A percentile compares a stretch with the other conserved stretches of the same genome.
Evolutionary conservation across 2,888 invertebrate genomes (phyloP).

Genomic region (Salticus scenicus): DNA sequence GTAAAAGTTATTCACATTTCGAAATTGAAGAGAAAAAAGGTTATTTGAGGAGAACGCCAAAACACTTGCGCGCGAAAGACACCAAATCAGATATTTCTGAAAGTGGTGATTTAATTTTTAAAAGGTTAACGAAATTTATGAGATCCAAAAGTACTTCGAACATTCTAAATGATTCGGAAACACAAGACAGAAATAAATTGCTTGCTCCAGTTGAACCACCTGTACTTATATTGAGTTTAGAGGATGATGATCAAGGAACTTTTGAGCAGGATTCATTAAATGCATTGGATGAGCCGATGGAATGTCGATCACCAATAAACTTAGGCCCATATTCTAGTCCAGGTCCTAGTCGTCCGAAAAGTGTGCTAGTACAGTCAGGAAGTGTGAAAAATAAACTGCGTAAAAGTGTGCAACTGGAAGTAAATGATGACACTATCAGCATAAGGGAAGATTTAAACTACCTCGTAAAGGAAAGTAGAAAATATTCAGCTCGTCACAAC

Average conservation of each 20-base stretch:
- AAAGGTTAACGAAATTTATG: background rate
- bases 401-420: conserved; percentile 37
- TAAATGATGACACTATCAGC: background rate
- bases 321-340: background rate
- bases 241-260: conserved; percentile 28
- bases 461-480: conserved; percentile 6
- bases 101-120: background rate
- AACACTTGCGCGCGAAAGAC: too few species aligned
- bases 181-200: background rate
- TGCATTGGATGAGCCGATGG: background rate
- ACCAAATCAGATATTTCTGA: background rate
- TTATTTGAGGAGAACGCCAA: too few species aligned
- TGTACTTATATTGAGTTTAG: conserved; percentile 29
- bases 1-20: too few species aligned
- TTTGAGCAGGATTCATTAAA: background rate
- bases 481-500: conserved; percentile 49
- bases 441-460: conserved; percentile 30
- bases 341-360: background rate
- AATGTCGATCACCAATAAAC: background rate
- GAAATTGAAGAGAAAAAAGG: too few species aligned
- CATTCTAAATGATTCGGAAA: background rate
- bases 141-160: background rate
- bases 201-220: background rate
- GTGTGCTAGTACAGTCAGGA: background rate
- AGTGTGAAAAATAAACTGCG: background rate